Evolutionary conservation across 2,888 invertebrate genomes (phyloP), one percentile per base, ranked within the genome.

Genomic region (Eumerus sabulonum): DNA sequence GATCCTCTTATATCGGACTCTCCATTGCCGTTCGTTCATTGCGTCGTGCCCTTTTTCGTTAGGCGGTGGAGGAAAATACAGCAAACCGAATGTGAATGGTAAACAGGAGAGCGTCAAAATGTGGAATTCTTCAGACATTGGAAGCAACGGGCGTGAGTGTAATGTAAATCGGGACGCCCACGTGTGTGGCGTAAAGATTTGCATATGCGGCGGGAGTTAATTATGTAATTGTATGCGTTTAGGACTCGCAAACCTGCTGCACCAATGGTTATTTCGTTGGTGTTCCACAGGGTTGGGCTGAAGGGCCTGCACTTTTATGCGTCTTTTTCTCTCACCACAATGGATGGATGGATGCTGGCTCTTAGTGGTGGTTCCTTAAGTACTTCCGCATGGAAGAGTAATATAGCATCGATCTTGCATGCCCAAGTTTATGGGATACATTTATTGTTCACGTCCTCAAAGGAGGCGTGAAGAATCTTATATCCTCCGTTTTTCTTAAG

Each of bases 91-190:
- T 38, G 66, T 67, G 67, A 72, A 50, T 57, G 38, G n/a, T 19
- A 38, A 74, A 74, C 44, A 17, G 59, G 48, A 74, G 47, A 76
- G 68, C 66, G 76, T 60, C 66, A 77, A 72, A 67, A 68, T 50
- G 50, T 53, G 76, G 76, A 77, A 77, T 77, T 72, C 67, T 56
- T 45, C 56, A 62, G 56, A 67, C 76, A 72, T 77, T 77, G 50
- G 38, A 47, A 7, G 17, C 9, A 40, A 44, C 38, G 48, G 76
- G 72, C 76, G 76, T 76, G 76, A 72, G 76, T 71, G 72, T 62
- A 72, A 57, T 62, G 51, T 57, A 62, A 57, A 60, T 50, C 19
- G 27, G 59, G 50, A 56, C 76, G 66, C 76, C 76, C 72, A 76
- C 76, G 60, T 60, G 60, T 62, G 36, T 9, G 38, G 35, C 27